These are phyloP conservation scores for Macroramphosus scolopax DNA, from an alignment of 2,797 vertebrate genomes.

Conservation along the genomic window DNA sequence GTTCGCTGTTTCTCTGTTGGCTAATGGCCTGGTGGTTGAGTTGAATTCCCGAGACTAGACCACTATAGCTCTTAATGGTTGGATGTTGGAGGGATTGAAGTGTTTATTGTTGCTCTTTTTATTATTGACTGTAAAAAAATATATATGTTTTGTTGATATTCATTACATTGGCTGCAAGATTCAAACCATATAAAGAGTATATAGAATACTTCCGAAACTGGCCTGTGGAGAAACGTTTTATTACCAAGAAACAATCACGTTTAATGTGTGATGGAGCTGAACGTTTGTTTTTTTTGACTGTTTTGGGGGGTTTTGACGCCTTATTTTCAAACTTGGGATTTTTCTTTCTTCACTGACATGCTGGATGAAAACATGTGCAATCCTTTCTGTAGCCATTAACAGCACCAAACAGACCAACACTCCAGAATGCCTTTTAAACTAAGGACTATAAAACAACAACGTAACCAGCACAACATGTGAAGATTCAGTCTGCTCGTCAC, in stretches of 20 bases:
- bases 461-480: constrained; percentile 55
- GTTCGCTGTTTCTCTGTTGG: constrained; percentile 43
- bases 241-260: constrained; percentile 38
- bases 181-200: constrained; percentile 26
- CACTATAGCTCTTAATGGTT: constrained; percentile 48
- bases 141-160: constrained; percentile 44
- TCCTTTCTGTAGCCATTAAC: constrained; percentile 52
- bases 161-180: constrained; percentile 44
- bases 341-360: constrained; percentile 43
- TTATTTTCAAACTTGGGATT: constrained; percentile 48
- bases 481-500: constrained; percentile 42
- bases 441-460: constrained; percentile 62
- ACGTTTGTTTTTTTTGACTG: constrained; percentile 9
- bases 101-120: constrained; percentile 34
- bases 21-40: constrained; percentile 31
- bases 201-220: constrained; percentile 24
- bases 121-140: constrained; percentile 47
- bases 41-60: constrained; percentile 47
- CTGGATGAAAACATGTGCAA: constrained; percentile 58
- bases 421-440: constrained; percentile 67
- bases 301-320: constrained; percentile 20
- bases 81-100: constrained; percentile 31
- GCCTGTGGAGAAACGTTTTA: constrained; percentile 39
- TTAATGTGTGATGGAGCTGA: constrained; percentile 39
- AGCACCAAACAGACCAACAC: constrained; percentile 51